Conservation (phyloP, 2,888 invertebrate species). For the Platypus cylindrus region DNA sequence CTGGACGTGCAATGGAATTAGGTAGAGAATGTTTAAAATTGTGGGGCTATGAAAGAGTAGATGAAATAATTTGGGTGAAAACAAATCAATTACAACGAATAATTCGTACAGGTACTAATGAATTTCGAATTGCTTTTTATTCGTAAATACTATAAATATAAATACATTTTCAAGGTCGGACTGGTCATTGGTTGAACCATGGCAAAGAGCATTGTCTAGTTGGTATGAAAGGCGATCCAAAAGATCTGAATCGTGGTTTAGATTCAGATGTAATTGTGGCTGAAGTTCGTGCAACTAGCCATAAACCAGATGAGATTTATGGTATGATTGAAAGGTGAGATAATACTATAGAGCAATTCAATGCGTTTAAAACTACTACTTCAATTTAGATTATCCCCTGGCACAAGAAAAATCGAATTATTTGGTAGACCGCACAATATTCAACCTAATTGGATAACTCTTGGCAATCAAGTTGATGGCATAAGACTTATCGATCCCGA, state of each 20-base stretch:
- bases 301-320: slow-evolving; percentile 98
- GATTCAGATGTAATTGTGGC: slow-evolving; percentile 98
- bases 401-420: slow-evolving; percentile 91
- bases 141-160: neutral
- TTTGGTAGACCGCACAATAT: slow-evolving; percentile 96
- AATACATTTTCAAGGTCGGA: slow-evolving; percentile 54
- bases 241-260: slow-evolving; percentile 79
- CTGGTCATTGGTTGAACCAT: slow-evolving; percentile 97
- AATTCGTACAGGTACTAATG: slow-evolving; percentile 83
- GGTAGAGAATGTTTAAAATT: slow-evolving; percentile 89
- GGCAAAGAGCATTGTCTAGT: slow-evolving; percentile 97
- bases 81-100: slow-evolving; percentile 96
- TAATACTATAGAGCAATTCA: too few relatives aligned
- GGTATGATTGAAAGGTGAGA: slow-evolving; percentile 53
- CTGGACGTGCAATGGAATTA: slow-evolving; percentile 91
- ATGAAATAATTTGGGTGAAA: slow-evolving; percentile 98
- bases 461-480: slow-evolving; percentile 95
- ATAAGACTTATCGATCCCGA: slow-evolving; percentile 87
- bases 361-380: neutral
- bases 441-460: slow-evolving; percentile 95
- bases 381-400: slow-evolving; percentile 88
- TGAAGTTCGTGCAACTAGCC: slow-evolving; percentile 93
- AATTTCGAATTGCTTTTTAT: neutral
- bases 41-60: slow-evolving; percentile 95
- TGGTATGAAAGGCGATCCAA: slow-evolving; percentile 91